These are phyloP conservation scores for Lithobates sylvaticus DNA, from an alignment of 2,797 vertebrate genomes.

Conservation along the genomic window DNA sequence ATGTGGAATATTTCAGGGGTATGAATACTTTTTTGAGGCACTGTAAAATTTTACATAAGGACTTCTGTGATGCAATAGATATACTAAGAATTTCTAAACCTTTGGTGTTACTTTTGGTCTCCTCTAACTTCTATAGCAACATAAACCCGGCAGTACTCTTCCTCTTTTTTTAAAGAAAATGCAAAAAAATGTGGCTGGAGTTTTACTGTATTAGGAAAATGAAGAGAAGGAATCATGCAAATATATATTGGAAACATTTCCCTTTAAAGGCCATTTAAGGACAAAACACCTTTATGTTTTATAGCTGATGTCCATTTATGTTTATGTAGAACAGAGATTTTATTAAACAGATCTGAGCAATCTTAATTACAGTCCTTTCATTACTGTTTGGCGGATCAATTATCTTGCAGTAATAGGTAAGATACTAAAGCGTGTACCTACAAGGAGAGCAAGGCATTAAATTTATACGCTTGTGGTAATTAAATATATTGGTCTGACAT, in stretches of 20 bases:
- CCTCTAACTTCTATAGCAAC: too few species aligned
- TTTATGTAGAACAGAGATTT: conserved; percentile 27
- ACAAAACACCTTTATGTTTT: not conserved
- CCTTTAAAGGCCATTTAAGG: not conserved
- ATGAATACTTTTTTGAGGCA: too few species aligned
- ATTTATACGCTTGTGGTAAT: conserved; percentile 72
- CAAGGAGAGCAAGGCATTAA: conserved; percentile 61
- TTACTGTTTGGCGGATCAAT: conserved; percentile 55
- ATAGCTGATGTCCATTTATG: conserved; percentile 16
- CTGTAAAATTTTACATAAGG: too few species aligned
- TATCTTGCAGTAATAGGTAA: conserved; percentile 64
- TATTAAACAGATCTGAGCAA: conserved; percentile 25
- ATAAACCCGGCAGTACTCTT: too few species aligned
- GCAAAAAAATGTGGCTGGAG: too few species aligned
- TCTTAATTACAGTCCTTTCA: conserved; percentile 31
- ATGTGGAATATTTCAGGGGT: too few species aligned
- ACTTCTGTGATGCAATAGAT: too few species aligned
- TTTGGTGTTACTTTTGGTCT: too few species aligned
- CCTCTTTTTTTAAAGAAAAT: too few species aligned
- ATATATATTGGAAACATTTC: not conserved
- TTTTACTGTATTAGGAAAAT: too few species aligned
- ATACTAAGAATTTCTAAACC: too few species aligned
- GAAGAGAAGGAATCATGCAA: too few species aligned
- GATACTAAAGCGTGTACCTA: conserved; percentile 50
- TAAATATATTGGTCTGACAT: conserved; percentile 75